Conservation (phyloP, 2,888 invertebrate species). For the Parascotia fuliginaria region DNA sequence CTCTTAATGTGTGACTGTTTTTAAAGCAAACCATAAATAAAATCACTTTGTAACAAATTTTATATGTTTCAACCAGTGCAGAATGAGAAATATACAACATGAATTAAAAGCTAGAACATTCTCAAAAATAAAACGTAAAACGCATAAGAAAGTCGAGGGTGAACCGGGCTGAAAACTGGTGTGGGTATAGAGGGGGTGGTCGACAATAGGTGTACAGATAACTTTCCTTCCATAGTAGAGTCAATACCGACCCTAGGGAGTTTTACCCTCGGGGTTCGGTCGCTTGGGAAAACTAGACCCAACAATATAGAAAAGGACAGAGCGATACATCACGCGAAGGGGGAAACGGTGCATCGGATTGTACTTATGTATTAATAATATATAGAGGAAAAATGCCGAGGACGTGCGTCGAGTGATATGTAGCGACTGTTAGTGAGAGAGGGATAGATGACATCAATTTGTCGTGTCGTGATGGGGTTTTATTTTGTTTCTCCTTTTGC, state of each 20-base stretch:
- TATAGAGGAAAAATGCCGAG: constrained; percentile 86
- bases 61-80: constrained; percentile 13
- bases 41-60: too few species aligned
- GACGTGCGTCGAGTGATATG: constrained; percentile 84
- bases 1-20: too few species aligned
- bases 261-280: constrained; percentile 84
- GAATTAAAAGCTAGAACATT: constrained; percentile 49
- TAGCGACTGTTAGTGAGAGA: constrained; percentile 83
- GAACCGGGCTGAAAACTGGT: constrained; percentile 56
- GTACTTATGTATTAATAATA: constrained; percentile 85
- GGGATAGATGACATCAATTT: constrained; percentile 85
- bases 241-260: constrained; percentile 86
- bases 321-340: constrained; percentile 57
- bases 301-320: constrained; percentile 84
- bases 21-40: too few species aligned
- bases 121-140: constrained; percentile 80
- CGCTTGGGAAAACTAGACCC: constrained; percentile 86
- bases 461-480: constrained; percentile 85
- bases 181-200: constrained; percentile 63
- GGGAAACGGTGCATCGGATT: constrained; percentile 70
- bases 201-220: constrained; percentile 86
- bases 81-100: constrained; percentile 33
- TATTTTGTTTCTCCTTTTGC: constrained; percentile 81
- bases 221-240: constrained; percentile 85
- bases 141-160: constrained; percentile 80